phyloP scores from a whole-genome alignment of 2,797 vertebrate species.

The Syngnathus acus region DNA sequence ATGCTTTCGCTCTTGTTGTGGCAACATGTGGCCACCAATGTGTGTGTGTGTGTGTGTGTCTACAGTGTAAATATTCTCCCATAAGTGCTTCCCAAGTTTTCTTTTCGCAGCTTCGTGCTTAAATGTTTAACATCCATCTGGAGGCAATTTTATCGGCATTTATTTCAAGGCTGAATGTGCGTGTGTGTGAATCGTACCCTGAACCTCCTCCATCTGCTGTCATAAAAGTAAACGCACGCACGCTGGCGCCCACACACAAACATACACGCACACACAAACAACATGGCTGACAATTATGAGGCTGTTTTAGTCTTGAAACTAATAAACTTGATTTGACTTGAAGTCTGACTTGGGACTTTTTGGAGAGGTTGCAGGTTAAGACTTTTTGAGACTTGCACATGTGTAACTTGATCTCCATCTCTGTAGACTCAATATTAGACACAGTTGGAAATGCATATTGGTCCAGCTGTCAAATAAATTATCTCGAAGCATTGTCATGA shows the following conservation, averaged over 20 bases:
- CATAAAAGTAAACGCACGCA: not conserved
- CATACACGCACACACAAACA: slow-evolving; percentile 23
- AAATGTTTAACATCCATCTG: slow-evolving; percentile 2
- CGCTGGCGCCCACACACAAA: slow-evolving; percentile 18
- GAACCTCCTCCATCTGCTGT: not conserved
- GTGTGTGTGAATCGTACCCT: not conserved
- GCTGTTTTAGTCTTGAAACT: too few species aligned
- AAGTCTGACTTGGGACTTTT: too few species aligned
- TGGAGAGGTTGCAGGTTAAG: too few species aligned
- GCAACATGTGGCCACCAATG: slow-evolving; percentile 43
- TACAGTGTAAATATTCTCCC: slow-evolving; percentile 52
- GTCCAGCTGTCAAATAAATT: too few species aligned
- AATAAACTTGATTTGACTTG: too few species aligned
- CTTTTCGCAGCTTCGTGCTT: not conserved
- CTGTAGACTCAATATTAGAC: too few species aligned
- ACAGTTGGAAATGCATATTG: too few species aligned
- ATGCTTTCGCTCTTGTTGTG: slow-evolving; percentile 52
- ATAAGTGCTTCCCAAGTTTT: slow-evolving; percentile 7
- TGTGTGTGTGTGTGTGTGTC: slow-evolving; percentile 41
- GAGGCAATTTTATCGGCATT: not conserved
- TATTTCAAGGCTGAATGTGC: not conserved
- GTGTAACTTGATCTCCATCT: too few species aligned
- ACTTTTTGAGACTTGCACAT: too few species aligned
- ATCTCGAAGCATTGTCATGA: too few species aligned
- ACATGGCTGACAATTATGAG: too few species aligned